phyloP scores from a whole-genome alignment of 2,888 invertebrate genomes.

The Ennomos erosarius region DNA sequence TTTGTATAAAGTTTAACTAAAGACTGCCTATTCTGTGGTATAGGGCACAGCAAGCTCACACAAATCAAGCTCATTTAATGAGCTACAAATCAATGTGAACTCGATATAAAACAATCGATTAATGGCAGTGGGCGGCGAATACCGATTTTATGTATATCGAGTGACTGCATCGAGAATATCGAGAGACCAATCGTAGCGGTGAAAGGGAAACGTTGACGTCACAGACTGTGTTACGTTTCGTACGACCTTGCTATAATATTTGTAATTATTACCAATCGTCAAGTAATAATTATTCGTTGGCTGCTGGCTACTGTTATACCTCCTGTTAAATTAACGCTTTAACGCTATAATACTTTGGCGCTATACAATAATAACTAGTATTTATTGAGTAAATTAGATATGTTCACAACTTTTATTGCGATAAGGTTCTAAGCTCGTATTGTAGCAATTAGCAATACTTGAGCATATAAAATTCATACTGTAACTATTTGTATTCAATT shows the following conservation, averaged over 20 bases:
- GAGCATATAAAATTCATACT: no score
- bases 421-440: no score
- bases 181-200: constrained; percentile 64
- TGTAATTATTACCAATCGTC: constrained; percentile 50
- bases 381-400: neutral
- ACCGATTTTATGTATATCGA: constrained; percentile 49
- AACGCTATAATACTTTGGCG: constrained; percentile 13
- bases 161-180: constrained; percentile 36
- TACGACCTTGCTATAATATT: constrained; percentile 57
- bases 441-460: no score
- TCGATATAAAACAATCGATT: constrained; percentile 26
- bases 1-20: constrained; percentile 10
- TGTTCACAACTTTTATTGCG: no score
- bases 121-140: constrained; percentile 46
- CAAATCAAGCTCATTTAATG: constrained; percentile 9
- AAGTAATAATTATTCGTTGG: constrained; percentile 43
- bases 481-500: no score
- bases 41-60: constrained; percentile 25
- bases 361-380: constrained; percentile 11
- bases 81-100: neutral
- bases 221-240: constrained; percentile 49
- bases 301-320: constrained; percentile 30
- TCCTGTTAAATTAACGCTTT: constrained; percentile 16
- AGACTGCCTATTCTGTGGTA: constrained; percentile 2
- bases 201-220: constrained; percentile 79